Base-by-base conservation (phyloP, 2,113 vertebrate species). In the Hippocampus guttulatus region DNA sequence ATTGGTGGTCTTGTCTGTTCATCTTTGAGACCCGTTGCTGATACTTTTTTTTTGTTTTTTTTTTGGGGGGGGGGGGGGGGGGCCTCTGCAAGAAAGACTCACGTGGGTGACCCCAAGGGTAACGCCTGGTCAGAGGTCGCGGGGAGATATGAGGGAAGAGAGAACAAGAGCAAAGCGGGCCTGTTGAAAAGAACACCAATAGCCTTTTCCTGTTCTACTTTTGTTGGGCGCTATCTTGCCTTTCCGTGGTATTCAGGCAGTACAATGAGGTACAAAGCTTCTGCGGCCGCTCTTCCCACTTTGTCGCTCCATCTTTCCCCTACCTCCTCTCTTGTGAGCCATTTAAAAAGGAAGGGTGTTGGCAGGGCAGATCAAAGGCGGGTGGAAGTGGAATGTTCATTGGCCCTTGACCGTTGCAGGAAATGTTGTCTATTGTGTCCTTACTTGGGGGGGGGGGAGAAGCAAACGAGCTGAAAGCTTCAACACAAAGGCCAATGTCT, bases 181-280 rank as follows among this genome's bases (percentile, higher is more conserved):
- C 69, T 63, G 66, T 69, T 80, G 74, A 85, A 85, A 77, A 70
- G 70, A 84, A 78, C 74, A 82, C 76, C 74, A 75, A 75, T 87
- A 80, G 82, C 85, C 78, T 85, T 84, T 88, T 85, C 86, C 82
- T 88, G 83, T 87, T 84, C 74, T 45, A 67, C 77, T 81, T 87
- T 84, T 89, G 87, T 88, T 83, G 75, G 74, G 14, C 18, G 69
- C 84, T 86, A 81, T 89, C 79, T 85, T 27, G 64, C 75, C 23
- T n/a, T 75, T 81, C 83, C 23, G 25, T 77, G 78, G 81, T 84
- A 88, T 89, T 88, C 75, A 88, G 77, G 67, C 71, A 71, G 62
- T 79, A 90, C 88, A 90, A 87, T 81, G 79, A 79, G 62, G 79
- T 85, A 83, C 83, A 88, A 83, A 85, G 79, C 83, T 80, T 78